phyloP scores from a whole-genome alignment of 2,888 invertebrate species.

The Torymus aiolomorphi region DNA sequence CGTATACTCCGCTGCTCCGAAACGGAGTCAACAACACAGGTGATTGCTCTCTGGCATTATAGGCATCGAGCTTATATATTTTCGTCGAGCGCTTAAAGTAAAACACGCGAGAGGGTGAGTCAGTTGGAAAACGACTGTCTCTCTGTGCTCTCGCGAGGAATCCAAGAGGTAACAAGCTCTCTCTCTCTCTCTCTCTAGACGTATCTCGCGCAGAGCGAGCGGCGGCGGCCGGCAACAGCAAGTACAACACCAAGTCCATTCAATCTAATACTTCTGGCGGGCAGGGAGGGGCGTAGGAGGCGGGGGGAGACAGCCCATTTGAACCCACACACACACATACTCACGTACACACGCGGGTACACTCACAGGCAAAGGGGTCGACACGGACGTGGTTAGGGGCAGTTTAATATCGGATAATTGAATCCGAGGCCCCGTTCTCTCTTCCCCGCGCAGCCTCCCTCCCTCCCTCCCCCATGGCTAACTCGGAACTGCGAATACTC shows the following conservation, averaged over 20 bases:
- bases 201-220: constrained; percentile 64
- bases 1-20: no score
- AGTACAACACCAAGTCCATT: constrained; percentile 74
- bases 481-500: constrained; percentile 45
- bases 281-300: constrained; percentile 59
- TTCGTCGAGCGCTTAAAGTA: constrained; percentile 18
- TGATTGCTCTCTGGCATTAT: background rate
- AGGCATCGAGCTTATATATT: no score
- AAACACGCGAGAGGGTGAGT: background rate
- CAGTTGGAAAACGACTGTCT: no score
- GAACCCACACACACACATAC: constrained; percentile 63
- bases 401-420: constrained; percentile 76
- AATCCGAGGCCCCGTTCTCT: constrained; percentile 70
- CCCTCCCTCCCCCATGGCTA: constrained; percentile 54
- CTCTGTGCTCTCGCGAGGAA: background rate
- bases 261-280: constrained; percentile 74
- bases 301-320: constrained; percentile 64
- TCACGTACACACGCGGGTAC: no score
- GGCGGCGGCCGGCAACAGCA: constrained; percentile 68
- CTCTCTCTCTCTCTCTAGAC: constrained; percentile 61
- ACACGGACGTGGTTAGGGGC: constrained; percentile 72
- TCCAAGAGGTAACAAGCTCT: constrained; percentile 61
- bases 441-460: constrained; percentile 58
- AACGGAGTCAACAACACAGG: background rate
- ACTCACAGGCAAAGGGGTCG: constrained; percentile 55